Base-by-base conservation (phyloP, 2,888 invertebrate species). In the Crocallis elinguaria region DNA sequence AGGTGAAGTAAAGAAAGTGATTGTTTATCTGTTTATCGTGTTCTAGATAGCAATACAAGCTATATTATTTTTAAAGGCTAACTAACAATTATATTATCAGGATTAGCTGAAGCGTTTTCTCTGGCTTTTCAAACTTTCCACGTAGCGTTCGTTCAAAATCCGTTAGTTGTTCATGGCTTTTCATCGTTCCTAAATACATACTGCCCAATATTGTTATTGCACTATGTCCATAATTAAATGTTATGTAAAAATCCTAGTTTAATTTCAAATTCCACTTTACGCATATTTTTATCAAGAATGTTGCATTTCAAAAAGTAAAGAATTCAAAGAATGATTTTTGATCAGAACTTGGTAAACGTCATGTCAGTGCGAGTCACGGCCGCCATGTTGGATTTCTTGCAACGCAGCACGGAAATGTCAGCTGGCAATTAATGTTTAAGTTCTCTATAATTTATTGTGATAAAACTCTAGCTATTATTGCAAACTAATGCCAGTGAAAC, bases 401-500 rank as follows among this genome's bases (percentile, higher is more conserved):
- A 90, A 89, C 89, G 88, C 88, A 88, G 80, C 81, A 83, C 82
- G 88, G 90, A 91, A 88, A 91, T 91, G 92, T 92, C 92, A 92
- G 91, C 91, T 92, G 92, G 90, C 82, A 78, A 82, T 57, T 62
- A 64, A 81, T 82, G 84, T 86, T 79, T 75, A 77, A 82, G 75
- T 88, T 86, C 78, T 79, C 64, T 79, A 68, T 75, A 82, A 84
- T 69, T 66, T 75, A 77, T 72, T 86, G 78, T 80, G 81, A 77
- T 86, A 85, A 71, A 82, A 70, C 72, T 43, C 52, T 46, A 58
- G 64, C 52, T 75, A 75, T 71, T 74, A 64, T 62, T 61, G 52
- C 67, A 67, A 69, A 55, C 69, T 73, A 69, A 61, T 73, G 66
- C 46, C 62, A 61, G 73, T 79, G 77, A 82, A 73, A 77, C 76